Base-by-base conservation (phyloP, 2,888 invertebrate species). In the Drosophila fungiperda region DNA sequence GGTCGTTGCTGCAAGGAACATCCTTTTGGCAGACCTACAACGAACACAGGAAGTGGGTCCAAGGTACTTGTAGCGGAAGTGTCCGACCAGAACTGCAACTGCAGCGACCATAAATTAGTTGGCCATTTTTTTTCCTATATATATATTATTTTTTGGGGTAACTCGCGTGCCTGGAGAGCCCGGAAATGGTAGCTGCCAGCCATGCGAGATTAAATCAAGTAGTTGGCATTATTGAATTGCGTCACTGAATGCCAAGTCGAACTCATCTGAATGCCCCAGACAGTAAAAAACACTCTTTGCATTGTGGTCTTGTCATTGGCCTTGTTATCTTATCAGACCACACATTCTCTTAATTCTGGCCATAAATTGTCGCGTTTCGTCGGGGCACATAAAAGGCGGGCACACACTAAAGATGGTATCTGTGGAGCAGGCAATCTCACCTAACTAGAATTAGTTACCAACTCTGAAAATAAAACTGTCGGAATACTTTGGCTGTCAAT, bases 311-410 rank as follows among this genome's bases (percentile, higher is more conserved):
- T 68, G 65, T 35, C 59, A 63, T 50, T 67, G 38, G 26, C 48
- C 26, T 20, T 66, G 78, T 66, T 78, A 78, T 78, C 78, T 78
- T 74, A 78, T 78, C 78, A 48, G 17, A 60, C 35, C 20, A 35
- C 23, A 6, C 54, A 45, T 69, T 58, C 45, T 23, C 23, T 54
- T 42, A 42, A 36, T n/a, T 52, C 49, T 57, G 29, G 6, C 29
- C 77, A 53, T 66, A 73, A 77, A 77, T 68, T 77, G 62, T 36
- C 1, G 50, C n/a, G 53, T n/a, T 40, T 48, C 20, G 68, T 60
- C 77, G 73, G 60, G 57, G 42, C 73, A 77, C 77, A 60, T 73
- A 29, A 77, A 77, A 76, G 72, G 67, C 68, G 48, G 29, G 9
- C 32, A 29, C 5, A 29, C 50, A 38, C n/a, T 29, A 17, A 45